A percentile compares a stretch with the other conserved stretches of the same genome.
phyloP scores from a whole-genome alignment of 1,140 invertebrate species.

The Aplysia californica region DNA sequence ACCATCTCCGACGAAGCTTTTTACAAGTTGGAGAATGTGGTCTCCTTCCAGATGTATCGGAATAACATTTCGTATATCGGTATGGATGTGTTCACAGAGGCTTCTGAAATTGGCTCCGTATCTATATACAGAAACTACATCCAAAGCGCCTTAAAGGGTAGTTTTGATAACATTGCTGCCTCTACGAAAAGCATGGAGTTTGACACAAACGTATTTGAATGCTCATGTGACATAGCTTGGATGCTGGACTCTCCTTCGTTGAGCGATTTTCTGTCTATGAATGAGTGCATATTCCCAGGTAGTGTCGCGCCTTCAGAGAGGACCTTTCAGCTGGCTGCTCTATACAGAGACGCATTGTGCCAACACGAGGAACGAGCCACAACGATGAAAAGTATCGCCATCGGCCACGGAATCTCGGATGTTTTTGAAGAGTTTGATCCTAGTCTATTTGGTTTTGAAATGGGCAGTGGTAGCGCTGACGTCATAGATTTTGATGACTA shows the following conservation, averaged over 20 bases:
- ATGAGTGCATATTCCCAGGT: not conserved
- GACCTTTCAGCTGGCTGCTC: not conserved
- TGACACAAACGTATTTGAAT: not conserved
- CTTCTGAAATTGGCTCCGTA: not conserved
- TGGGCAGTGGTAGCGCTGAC: not conserved
- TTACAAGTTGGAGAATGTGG: not conserved
- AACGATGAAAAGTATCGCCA: not conserved
- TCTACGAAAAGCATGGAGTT: not conserved
- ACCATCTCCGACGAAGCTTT: constrained; percentile 5
- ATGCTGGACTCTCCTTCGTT: not conserved
- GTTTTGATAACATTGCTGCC: not conserved
- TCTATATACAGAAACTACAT: not conserved
- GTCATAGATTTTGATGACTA: not conserved
- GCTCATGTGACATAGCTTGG: constrained; percentile 18
- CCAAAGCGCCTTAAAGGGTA: not conserved
- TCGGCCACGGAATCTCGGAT: not conserved
- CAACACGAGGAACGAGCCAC: not conserved
- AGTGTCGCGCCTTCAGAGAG: too few species aligned
- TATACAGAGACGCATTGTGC: not conserved
- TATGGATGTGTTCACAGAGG: not conserved
- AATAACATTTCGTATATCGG: constrained; percentile 12
- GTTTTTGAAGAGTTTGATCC: not conserved
- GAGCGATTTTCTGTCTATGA: not conserved
- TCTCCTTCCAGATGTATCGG: not conserved
- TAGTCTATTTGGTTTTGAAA: not conserved